phyloP scores from a whole-genome alignment of 2,888 invertebrate genomes.

The Chrysotoxum bicinctum region DNA sequence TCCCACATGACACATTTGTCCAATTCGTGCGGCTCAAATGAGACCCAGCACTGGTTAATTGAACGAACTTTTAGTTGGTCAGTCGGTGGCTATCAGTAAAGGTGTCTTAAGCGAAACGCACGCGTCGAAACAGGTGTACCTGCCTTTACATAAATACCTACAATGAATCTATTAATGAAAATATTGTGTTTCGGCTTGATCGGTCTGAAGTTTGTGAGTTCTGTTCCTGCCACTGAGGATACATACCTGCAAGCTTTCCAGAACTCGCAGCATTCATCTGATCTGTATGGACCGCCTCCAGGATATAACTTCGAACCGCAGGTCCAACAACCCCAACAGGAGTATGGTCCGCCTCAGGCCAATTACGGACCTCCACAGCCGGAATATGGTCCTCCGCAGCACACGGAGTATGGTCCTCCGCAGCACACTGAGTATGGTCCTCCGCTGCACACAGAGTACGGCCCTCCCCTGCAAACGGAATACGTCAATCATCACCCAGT shows the following conservation, averaged over 20 bases:
- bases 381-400: constrained; percentile 82
- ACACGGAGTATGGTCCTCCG: constrained; percentile 81
- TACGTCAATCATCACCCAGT: constrained; percentile 73
- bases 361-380: constrained; percentile 77
- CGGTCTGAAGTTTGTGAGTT: background rate
- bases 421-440: constrained; percentile 81
- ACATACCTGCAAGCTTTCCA: constrained; percentile 78
- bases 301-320: constrained; percentile 76
- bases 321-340: constrained; percentile 77
- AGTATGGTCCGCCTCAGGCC: constrained; percentile 80
- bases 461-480: constrained; percentile 81
- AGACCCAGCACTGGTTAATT: constrained; percentile 52
- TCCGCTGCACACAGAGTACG: constrained; percentile 80
- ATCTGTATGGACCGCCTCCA: constrained; percentile 51
- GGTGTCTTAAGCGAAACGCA: constrained; percentile 49
- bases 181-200: constrained; percentile 46
- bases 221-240: constrained; percentile 73
- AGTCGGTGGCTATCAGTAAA: constrained; percentile 69
- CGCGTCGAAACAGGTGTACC: constrained; percentile 3
- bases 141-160: background rate
- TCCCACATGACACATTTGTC: constrained; percentile 71
- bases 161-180: constrained; percentile 45
- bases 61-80: constrained; percentile 64
- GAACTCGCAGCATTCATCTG: constrained; percentile 75
- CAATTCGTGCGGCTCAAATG: constrained; percentile 60